Base-by-base conservation (phyloP, 2,888 invertebrate genomes). In the Exocentrus adspersus region DNA sequence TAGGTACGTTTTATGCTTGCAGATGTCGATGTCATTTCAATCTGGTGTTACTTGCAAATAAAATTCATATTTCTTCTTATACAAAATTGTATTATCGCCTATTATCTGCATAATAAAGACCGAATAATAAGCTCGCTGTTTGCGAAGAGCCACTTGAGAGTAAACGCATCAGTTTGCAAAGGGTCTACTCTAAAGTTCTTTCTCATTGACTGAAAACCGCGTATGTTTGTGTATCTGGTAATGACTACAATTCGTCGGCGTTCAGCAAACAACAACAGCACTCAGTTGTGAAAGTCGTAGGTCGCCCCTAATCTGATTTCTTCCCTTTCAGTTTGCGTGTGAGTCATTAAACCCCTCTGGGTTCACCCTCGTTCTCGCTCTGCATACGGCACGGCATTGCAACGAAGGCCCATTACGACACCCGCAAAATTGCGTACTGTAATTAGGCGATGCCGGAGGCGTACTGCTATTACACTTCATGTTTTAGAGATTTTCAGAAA, bases 231-330 rank as follows among this genome's bases (percentile, higher is more conserved):
- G 74, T 75, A 74, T 76, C 76, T 76, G 76, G 77, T 77, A 77
- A 77, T 76, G 75, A 77, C 74, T 75, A 70, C 75, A 74, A 75
- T 76, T 75, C 76, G 74, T 72, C 76, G 72, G 71, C 74, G 74
- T 70, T 75, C 75, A 73, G 71, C 77, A 75, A 77, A 77, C 76
- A 77, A 75, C 74, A 73, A 67, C 69, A 66, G 68, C 66, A 62
- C 74, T 75, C 72, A 72, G 72, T 77, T 75, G 75, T 75, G 76
- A 76, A 77, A 78, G 78, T 76, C 76, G 74, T 71, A 78, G 77
- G 77, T 76, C 79, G 76, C 79, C 81, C 81, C 80, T 82, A 82
- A 82, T 82, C 82, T 79, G 80, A 81, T 81, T 81, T 80, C 80
- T 81, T 80, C 79, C 81, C 81, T 81, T 80, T 80, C 75, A 77